Evolutionary conservation across 2,113 vertebrate genomes (phyloP), one percentile per base, ranked within the genome.

Genomic region (Notiomystis cincta): DNA sequence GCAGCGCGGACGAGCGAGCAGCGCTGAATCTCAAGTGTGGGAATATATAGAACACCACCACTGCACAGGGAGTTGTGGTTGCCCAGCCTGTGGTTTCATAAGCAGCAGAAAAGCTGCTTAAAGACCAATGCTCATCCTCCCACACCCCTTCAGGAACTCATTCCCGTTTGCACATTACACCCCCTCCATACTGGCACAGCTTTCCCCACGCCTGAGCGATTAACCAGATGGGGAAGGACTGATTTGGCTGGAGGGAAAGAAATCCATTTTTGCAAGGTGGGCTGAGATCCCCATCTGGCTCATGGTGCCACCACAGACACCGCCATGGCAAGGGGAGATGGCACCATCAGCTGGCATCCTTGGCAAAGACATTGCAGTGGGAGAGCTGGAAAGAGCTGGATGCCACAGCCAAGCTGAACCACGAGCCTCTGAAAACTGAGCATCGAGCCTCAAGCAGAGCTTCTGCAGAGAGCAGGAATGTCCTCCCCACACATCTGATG

Each of bases 51-150:
- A 82, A 93, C 78, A 19, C 3, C 86, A 89, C 35, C 66, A 66
- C 54, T 19, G 6, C 86, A 77, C 38, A 70, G 60, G 42, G 61
- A 95, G 76, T 11, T 62, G 67, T 8, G 15, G 38, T 83, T 60
- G 86, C 95, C 80, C 89, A 95, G 89, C 44, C 89, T 78, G 71
- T 89, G 89, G 80, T 95, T 97, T 92, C 95, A 78, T 86, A 96
- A 95, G 79, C 54, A 82, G 88, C 50, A 90, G 57, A 47, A 82
- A 89, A 95, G 50, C 85, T 93, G 92, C 92, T 93, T 82, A 65
- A 93, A 94, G 95, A 69, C 79, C 86, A 88, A 77, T 0, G 4
- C 62, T 93, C 94, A 56, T 83, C 86, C 94, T 95, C 94, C 95
- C 77, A 97, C 91, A 89, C 16, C 64, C 54, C 90, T 80, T 51